Evolutionary conservation across 1,140 invertebrate genomes (phyloP).

Genomic region (Pogonognathellus flavescens): DNA sequence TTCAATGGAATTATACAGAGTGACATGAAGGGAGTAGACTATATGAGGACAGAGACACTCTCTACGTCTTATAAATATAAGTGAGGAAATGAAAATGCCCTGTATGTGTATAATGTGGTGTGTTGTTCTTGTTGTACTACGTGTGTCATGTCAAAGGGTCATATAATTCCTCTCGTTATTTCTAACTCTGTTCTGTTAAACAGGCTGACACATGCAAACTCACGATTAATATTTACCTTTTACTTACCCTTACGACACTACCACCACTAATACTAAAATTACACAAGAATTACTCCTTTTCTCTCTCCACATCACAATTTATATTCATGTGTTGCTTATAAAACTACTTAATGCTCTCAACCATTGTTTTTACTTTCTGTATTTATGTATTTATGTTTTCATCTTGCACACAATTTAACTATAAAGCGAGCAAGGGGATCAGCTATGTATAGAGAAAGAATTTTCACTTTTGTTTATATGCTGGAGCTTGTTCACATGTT

Average conservation of each 20-base stretch:
- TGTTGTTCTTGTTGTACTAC: not conserved
- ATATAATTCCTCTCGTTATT: slow-evolving; percentile 43
- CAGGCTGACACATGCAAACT: slow-evolving; percentile 43
- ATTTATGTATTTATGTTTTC: not conserved
- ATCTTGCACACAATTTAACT: too few relatives aligned
- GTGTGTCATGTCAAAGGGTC: slow-evolving; percentile 32
- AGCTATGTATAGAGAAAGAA: not conserved
- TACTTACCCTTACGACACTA: not conserved
- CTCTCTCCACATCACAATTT: not conserved
- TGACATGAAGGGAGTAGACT: not conserved
- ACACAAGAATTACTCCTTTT: not conserved
- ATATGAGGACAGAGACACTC: not conserved
- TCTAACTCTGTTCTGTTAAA: slow-evolving; percentile 12
- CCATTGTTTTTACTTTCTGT: not conserved
- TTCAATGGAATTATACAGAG: not conserved
- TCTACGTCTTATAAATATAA: too few relatives aligned
- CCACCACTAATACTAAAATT: not conserved
- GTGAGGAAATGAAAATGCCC: not conserved
- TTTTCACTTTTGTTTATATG: not conserved
- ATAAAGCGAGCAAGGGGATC: too few relatives aligned
- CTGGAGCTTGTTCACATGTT: not conserved
- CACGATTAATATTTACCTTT: slow-evolving; percentile 22
- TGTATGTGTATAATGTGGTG: not conserved
- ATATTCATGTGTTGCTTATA: not conserved
- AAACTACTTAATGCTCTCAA: not conserved